A percentile compares a stretch with the other conserved stretches of the same genome.
Conservation (phyloP, 2,113 vertebrate species). For the Hippolais icterina region DNA sequence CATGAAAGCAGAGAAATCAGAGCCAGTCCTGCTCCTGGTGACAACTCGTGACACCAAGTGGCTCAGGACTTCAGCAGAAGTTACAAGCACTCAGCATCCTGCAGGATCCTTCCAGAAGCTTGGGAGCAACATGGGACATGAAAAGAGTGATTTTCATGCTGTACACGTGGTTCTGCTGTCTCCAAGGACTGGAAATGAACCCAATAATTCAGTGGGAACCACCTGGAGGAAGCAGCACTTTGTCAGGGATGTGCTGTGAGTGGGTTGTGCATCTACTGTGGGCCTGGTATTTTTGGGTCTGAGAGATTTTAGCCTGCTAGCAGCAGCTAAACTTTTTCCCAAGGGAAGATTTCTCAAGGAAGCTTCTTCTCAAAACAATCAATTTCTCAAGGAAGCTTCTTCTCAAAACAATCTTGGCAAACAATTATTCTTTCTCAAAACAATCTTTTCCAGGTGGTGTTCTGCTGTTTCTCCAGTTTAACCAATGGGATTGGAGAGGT, state of each 20-base stretch:
- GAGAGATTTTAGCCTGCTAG: too few species aligned
- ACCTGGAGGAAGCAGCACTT: not conserved
- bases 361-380: too few species aligned
- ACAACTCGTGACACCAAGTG: not conserved
- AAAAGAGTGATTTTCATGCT: not conserved
- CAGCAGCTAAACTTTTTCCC: too few species aligned
- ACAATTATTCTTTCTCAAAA: too few species aligned
- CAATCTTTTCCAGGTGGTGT: too few species aligned
- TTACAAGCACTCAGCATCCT: not conserved
- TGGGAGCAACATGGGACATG: accelerated
- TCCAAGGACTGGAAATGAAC: not conserved
- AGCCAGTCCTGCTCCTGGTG: not conserved
- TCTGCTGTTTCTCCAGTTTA: too few species aligned
- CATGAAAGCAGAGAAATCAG: accelerated
- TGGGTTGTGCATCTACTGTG: accelerated
- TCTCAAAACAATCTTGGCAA: too few species aligned
- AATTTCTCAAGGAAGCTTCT: too few species aligned
- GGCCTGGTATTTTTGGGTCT: too few species aligned
- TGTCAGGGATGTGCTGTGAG: not conserved
- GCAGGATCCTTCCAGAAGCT: not conserved
- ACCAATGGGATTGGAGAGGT: too few species aligned
- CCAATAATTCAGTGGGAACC: not conserved
- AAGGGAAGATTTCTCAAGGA: too few species aligned
- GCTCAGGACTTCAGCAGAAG: not conserved
- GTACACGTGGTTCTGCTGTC: not conserved